Evolutionary conservation across 2,888 invertebrate species (phyloP), one percentile per base, ranked within the genome.

Genomic region (Lasiommata megera): DNA sequence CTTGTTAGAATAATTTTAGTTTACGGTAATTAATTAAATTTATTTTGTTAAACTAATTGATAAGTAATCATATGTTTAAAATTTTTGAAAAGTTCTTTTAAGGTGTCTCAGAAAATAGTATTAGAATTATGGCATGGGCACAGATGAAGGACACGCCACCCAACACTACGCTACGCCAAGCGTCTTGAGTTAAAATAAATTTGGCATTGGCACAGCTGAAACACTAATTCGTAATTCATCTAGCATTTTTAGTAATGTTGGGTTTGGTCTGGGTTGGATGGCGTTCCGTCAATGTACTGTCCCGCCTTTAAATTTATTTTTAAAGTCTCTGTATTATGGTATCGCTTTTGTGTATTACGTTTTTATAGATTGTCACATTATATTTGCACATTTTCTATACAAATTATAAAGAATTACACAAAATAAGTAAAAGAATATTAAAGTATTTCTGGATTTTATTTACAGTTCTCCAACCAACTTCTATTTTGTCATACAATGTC

Each of bases 341-440:
- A 77, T 81, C 69, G 76, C 75, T 80, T 81, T 73, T 71, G 72
- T 82, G 77, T 79, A 80, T 83, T 85, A 76, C 71, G 79, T 84
- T 86, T 77, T 77, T 81, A 80, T 66, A 65, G 51, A 66, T 80
- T 77, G 68, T 86, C 82, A 82, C 79, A 77, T 83, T 82, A 82
- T 82, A 85, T 84, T 87, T 86, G 89, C 88, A 89, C 88, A 80
- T 83, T 86, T 84, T 83, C 76, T 85, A 84, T 79, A 84, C 84
- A 78, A 84, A 82, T 84, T 86, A 83, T 86, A 79, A 86, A 74
- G 71, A 80, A 85, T 78, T 84, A 84, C 87, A 88, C 87, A 69
- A 80, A 73, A 87, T n/a, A n/a, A 87, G 84, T 84, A 23, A 86
- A 82, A 76, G 65, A 76, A 76, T 80, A 79, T 58, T 50, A 67